Base-by-base conservation (phyloP, 2,113 vertebrate genomes). In the Gorilla gorilla region DNA sequence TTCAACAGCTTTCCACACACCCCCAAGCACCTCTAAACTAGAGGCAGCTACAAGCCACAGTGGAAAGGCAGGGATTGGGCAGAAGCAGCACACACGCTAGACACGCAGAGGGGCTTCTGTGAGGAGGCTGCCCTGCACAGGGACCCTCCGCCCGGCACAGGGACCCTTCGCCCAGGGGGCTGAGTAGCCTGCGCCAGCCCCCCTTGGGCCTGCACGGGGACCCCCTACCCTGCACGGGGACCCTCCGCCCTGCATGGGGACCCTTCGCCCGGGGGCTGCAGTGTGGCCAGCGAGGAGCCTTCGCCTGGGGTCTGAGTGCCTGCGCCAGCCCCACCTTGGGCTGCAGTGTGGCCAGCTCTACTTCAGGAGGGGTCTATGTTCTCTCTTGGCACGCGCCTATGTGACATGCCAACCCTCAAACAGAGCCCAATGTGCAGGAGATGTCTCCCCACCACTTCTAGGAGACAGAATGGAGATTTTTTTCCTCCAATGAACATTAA, bases 341-440 rank as follows among this genome's bases (percentile, higher is more conserved):
- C 61, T 27, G 27, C 61, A 32, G 61, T 14, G 57, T 64, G 61
- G 61, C 61, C 61, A 32, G 61, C 61, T 30, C 61, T 64, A 64
- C 61, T 64, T 32, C 6, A 64, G 12, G 61, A 64, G 27, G 61
- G 61, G 12, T 64, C 61, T 5, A 27, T 14, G 14, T 6, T 25
- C 82, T 35, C 25, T 50, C 10, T 52, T 32, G 2, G 84, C 6
- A 1, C 8, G 5, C 11, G n/a, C 30, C n/a, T 43, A 7, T 32
- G 0, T 13, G 57, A 4, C 6, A 2, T 13, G 61, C 61, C 61
- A 35, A 30, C 32, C 18, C 61, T 45, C 38, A 30, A 27, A 43
- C 5, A 0, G 11, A 68, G 64, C 13, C 43, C 9, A 64, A 32
- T 2, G 1, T 48, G 25, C 3, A 0, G 0, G 11, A 14, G n/a